Conservation (phyloP, 1,140 invertebrate genomes). For the Microplitis mediator region DNA sequence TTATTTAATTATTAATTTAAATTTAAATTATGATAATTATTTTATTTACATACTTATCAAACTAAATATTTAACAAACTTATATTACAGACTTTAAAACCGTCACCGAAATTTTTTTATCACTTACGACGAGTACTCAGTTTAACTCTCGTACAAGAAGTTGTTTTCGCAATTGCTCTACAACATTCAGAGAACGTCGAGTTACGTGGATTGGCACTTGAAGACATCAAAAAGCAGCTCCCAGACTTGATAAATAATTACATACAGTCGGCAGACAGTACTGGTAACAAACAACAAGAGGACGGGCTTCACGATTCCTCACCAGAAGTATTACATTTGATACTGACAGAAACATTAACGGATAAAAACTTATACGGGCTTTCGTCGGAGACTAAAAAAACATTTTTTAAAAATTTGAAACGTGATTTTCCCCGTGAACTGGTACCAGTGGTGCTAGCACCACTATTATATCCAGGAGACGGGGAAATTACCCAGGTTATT, state of each 20-base stretch:
- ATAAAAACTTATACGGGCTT: conserved; percentile 64
- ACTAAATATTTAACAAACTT: conserved; percentile 4
- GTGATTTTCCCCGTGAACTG: conserved; percentile 85
- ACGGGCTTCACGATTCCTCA: conserved; percentile 84
- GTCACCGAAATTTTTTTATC: conserved; percentile 77
- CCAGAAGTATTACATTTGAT: conserved; percentile 88
- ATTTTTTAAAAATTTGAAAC: conserved; percentile 79
- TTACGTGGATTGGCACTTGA: conserved; percentile 73
- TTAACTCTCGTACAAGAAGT: conserved; percentile 88
- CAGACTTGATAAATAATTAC: conserved; percentile 84
- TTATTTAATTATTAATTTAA: background rate
- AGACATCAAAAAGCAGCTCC: conserved; percentile 81
- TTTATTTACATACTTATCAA: conserved; percentile 7
- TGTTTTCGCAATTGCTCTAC: conserved; percentile 82
- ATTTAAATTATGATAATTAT: background rate
- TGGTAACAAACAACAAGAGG: conserved; percentile 72
- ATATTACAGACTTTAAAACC: conserved; percentile 72
- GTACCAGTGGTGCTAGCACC: conserved; percentile 88
- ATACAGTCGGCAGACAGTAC: conserved; percentile 70
- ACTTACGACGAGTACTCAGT: conserved; percentile 82
- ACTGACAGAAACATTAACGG: conserved; percentile 68
- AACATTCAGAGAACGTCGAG: conserved; percentile 79
- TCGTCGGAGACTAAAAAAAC: conserved; percentile 75
- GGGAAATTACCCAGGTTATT: conserved; percentile 72
- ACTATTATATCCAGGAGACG: conserved; percentile 79